Evolutionary conservation across 2,113 vertebrate species (phyloP), one percentile per base, ranked within the genome.

Genomic region (Paracanthobrama guichenoti): DNA sequence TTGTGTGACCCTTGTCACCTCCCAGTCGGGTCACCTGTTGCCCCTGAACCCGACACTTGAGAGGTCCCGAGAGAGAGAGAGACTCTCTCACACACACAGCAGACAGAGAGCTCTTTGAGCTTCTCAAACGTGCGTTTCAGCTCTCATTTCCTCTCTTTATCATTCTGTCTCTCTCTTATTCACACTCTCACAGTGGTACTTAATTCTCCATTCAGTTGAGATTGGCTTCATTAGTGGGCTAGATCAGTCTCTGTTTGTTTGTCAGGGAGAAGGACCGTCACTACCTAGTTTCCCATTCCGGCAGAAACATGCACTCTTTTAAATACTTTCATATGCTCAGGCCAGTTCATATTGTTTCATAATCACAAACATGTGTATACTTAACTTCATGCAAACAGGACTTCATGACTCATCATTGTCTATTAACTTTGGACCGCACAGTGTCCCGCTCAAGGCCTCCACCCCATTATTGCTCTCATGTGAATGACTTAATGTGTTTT

Each of bases 21-120:
- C 53, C 22, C 39, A 16, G 66, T 64, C 18, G 67, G 88, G 57
- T 85, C 73, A 75, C 85, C 79, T 85, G 79, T 85, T 35, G 84
- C 83, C 39, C 18, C 83, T 59, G 20, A 46, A 79, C 85, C 55
- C 66, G 46, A 82, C 79, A 50, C 86, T 46, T 22, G 72, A 66
- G 71, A 50, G 62, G 77, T 86, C 53, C 50, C 64, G 12, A 59
- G 55, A 78, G 85, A 82, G 35, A 86, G 10, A 76, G 4, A 48
- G 24, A 4, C 82, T n/a, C 69, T 44, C 79, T 14, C 42, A 77
- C 53, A 48, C 55, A 50, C 69, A 79, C 55, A 48, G 57, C 35
- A 69, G 85, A 93, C 92, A 93, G 91, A 93, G 88, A 83, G 82
- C 62, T 78, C 91, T 90, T 93, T 93, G 82, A 93, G 71, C 24